These are phyloP conservation scores for Dendroctonus ponderosae DNA, from an alignment of 1,140 invertebrate genomes.

Conservation along the genomic window DNA sequence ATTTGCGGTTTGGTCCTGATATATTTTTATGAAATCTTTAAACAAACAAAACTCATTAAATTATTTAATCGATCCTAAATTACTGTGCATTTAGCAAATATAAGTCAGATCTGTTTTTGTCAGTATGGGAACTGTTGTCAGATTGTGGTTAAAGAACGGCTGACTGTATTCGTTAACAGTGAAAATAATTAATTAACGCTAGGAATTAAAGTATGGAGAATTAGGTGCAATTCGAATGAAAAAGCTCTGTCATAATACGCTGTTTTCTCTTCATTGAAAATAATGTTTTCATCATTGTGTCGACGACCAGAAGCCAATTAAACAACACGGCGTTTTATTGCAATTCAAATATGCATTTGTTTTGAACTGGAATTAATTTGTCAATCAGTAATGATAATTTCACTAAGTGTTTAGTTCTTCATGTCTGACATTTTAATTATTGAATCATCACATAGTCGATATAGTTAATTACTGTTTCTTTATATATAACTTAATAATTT, in stretches of 20 bases:
- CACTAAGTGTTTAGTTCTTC: too few relatives aligned
- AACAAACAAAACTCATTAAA: constrained; percentile 23
- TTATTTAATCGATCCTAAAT: constrained; percentile 20
- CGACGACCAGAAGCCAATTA: too few relatives aligned
- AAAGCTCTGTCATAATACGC: constrained; percentile 5
- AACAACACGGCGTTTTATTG: too few relatives aligned
- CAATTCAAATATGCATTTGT: too few relatives aligned
- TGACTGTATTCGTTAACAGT: constrained; percentile 10
- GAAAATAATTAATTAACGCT: constrained; percentile 21
- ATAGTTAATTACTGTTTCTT: too few relatives aligned
- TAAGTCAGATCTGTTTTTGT: constrained; percentile 6
- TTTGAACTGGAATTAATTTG: too few relatives aligned
- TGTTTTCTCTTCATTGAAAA: neutral
- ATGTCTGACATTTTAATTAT: too few relatives aligned
- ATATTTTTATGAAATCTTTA: constrained; percentile 16
- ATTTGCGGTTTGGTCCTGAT: constrained; percentile 13
- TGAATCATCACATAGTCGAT: too few relatives aligned
- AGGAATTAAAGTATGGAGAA: constrained; percentile 15
- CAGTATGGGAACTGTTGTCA: constrained; percentile 9
- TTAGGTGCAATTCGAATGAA: constrained; percentile 4
- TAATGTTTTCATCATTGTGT: too few relatives aligned
- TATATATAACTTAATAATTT: too few relatives aligned
- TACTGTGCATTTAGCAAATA: constrained; percentile 13
- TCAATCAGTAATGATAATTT: too few relatives aligned
- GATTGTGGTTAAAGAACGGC: constrained; percentile 9